Evolutionary conservation across 2,113 vertebrate genomes (phyloP).

Genomic region (Albula glossodonta): DNA sequence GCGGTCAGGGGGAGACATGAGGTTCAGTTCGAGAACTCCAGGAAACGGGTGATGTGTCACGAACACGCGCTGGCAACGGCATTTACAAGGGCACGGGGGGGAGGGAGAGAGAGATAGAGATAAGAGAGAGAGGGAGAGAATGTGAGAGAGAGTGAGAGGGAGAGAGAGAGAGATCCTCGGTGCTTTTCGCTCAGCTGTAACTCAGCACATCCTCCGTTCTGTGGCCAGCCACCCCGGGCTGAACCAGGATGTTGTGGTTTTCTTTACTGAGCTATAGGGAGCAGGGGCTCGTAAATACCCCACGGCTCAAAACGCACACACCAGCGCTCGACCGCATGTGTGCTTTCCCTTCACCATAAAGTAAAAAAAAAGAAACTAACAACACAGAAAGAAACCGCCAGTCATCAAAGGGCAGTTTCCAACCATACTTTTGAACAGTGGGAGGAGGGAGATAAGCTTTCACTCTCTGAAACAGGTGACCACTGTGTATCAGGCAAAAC

Average conservation of each 20-base stretch:
- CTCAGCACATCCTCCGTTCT: not conserved
- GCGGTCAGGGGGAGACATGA: not conserved
- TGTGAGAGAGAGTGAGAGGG: too few relatives aligned
- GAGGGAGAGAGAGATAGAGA: too few relatives aligned
- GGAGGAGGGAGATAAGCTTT: not conserved
- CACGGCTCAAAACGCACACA: not conserved
- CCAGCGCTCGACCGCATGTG: not conserved
- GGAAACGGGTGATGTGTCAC: not conserved
- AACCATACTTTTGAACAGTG: not conserved
- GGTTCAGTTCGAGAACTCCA: not conserved
- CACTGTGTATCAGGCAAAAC: not conserved
- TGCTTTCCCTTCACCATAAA: not conserved
- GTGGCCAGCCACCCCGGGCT: not conserved
- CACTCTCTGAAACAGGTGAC: not conserved
- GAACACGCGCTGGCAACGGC: not conserved
- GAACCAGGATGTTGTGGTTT: not conserved
- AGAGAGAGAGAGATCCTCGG: not conserved
- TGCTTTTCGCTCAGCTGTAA: not conserved
- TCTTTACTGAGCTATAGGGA: not conserved
- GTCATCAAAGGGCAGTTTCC: not conserved
- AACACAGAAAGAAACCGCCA: not conserved
- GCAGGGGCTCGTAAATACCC: not conserved
- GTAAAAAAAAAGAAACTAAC: not conserved
- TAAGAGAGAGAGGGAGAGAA: too few relatives aligned
- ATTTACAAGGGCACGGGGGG: constrained; percentile 5